phyloP scores from a whole-genome alignment of 1,140 invertebrate genomes.

The Drosophila melanogaster region DNA sequence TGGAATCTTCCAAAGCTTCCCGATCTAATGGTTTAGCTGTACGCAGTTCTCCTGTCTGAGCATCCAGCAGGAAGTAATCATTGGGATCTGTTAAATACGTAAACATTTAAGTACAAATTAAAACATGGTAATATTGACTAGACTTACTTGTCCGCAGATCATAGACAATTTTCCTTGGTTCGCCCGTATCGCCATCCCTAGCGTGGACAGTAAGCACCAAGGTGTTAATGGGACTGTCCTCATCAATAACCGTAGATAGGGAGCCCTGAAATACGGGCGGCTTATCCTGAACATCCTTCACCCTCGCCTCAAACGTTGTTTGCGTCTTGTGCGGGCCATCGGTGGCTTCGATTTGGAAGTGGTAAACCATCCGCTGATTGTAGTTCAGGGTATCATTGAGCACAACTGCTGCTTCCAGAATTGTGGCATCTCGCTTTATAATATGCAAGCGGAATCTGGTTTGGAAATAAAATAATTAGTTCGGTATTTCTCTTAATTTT shows the following conservation, averaged over 20 bases:
- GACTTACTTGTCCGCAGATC: conserved; percentile 92
- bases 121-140: background rate
- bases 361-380: conserved; percentile 89
- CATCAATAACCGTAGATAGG: conserved; percentile 91
- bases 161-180: conserved; percentile 91
- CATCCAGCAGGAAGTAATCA: conserved; percentile 93
- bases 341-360: conserved; percentile 89
- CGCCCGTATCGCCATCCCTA: conserved; percentile 92
- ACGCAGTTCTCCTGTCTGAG: conserved; percentile 90
- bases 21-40: conserved; percentile 93
- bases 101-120: background rate
- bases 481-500: background rate
- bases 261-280: conserved; percentile 93
- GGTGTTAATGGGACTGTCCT: conserved; percentile 94
- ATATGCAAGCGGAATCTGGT: conserved; percentile 88
- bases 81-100: conserved; percentile 89
- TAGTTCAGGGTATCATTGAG: conserved; percentile 89
- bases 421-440: conserved; percentile 87
- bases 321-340: conserved; percentile 91
- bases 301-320: conserved; percentile 90
- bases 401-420: conserved; percentile 88
- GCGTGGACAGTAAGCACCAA: conserved; percentile 92
- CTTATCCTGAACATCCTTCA: conserved; percentile 93
- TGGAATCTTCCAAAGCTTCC: conserved; percentile 91
- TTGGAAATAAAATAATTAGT: background rate